Evolutionary conservation across 2,888 invertebrate genomes (phyloP), one percentile per base, ranked within the genome.

Genomic region (Drosophila putrida): DNA sequence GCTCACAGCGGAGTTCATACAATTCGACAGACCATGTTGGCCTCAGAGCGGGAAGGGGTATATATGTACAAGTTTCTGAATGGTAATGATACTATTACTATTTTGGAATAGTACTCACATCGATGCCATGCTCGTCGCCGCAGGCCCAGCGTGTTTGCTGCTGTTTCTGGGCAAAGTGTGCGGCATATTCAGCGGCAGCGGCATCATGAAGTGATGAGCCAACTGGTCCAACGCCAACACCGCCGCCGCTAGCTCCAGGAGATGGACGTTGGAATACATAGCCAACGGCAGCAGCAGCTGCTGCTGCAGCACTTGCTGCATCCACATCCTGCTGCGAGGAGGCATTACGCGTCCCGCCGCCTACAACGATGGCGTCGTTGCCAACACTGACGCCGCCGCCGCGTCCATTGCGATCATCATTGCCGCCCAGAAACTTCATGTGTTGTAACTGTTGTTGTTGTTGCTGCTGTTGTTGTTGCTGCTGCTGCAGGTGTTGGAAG

Each of bases 111-210:
- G 78, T 92, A 94, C 95, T 94, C 93, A 97, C 97, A 94, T 97
- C 97, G 86, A 96, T 95, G 90, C 96, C 95, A 90, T 95, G 95
- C 92, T 98, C 98, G 93, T 98, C 98, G 69, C 97, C 97, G 69
- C 97, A 95, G 38, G 97, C 96, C 98, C 98, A 98, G 81, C 96
- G 95, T 33, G 92, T 88, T 84, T 96, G 95, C 83, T 95, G 95
- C 92, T 96, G 85, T 31, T 86, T 96, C 51, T 95, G 95, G 73
- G 95, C 95, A 93, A 95, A 93, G 75, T 95, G 94, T 73, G 95
- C 94, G 8, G 91, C 91, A 91, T 97, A 95, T 91, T 97, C 97
- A 41, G 90, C 90, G 53, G 91, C 90, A 27, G 91, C 91, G 60
- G 95, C 95, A 91, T 97, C 97, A 78, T 95, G 95, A 78, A 89